A percentile compares a stretch with the other conserved stretches of the same genome.
These are phyloP conservation scores for Xanthia icteritia DNA, from an alignment of 2,888 invertebrate genomes.

Conservation along the genomic window DNA sequence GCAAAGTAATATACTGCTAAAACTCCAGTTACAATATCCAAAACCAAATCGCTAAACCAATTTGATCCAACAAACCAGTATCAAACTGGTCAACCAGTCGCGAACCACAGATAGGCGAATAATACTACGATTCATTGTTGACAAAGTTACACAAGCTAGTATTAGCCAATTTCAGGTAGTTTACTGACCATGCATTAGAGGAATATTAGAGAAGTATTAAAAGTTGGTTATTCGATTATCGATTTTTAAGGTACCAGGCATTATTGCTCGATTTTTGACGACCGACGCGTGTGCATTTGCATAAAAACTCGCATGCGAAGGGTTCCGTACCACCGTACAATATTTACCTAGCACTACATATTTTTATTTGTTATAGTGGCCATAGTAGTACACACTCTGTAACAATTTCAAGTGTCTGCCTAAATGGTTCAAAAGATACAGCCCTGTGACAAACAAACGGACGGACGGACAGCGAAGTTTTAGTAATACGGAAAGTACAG, in stretches of 20 bases:
- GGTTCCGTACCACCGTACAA: too few relatives aligned
- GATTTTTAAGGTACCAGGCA: background rate
- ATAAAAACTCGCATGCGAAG: too few relatives aligned
- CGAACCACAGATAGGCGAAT: slow-evolving; percentile 18
- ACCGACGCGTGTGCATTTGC: too few relatives aligned
- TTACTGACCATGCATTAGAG: background rate
- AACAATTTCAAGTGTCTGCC: too few relatives aligned
- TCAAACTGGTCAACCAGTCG: slow-evolving; percentile 8
- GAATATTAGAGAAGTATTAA: background rate
- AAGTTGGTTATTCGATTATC: background rate
- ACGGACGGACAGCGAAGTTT: too few relatives aligned
- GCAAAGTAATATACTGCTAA: background rate
- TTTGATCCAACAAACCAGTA: slow-evolving; percentile 11
- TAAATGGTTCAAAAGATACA: too few relatives aligned
- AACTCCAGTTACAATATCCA: background rate
- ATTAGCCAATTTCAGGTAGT: background rate
- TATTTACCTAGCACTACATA: too few relatives aligned
- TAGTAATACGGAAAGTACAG: too few relatives aligned
- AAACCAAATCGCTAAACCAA: slow-evolving; percentile 3
- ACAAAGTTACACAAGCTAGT: background rate
- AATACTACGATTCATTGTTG: slow-evolving; percentile 4
- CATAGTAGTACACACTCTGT: too few relatives aligned
- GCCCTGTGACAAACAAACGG: too few relatives aligned
- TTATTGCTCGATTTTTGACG: too few relatives aligned
- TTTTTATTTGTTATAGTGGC: too few relatives aligned